Base-by-base conservation (phyloP, 1,140 invertebrate species). In the Ceratoteleas bidentatus region DNA sequence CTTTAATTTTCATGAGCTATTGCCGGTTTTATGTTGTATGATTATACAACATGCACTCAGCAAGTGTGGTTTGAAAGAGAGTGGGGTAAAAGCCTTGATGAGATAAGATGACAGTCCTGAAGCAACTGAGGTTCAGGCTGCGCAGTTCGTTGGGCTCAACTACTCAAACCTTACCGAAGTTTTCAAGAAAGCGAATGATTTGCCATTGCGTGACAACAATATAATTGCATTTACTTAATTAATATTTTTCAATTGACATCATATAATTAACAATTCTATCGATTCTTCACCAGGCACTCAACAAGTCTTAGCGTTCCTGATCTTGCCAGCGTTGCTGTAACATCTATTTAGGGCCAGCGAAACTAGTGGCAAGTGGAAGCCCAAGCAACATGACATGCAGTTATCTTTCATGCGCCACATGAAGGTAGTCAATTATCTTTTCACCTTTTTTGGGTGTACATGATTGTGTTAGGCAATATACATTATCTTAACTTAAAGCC, bases 321-420 rank as follows among this genome's bases (percentile, higher is more conserved):
- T 57, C 6, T 58, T 58, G 38, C 38, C 56, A 24, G 4, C 38
- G 0, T 8, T 58, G 6, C 8, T 58, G 10, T 43, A 58, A 11
- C 24, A 14, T 58, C 11, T 36, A 58, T 58, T 58, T 11, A 58
- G 11, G 43, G n/a, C 7, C 36, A 58, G 11, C 10, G 56, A 58
- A 43, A 16, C 38, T 16, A 58, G 38, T 45, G 56, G 56, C 14
- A 58, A 58, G 11, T 58, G 56, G 56, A 58, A 58, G 16, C 56
- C 56, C 2, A 58, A 58, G 24, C 38, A 43, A 45, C 6, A 1
- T 0, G 56, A 58, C 3, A 24, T 58, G 14, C 56, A 45, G 11
- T 11, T 43, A 11, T 58, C 56, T 16, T 58, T 58, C n/a, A 58
- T 58, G 10, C 38, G 56, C n/a, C 56, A 58, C 56, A 58, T 58